phyloP scores from a whole-genome alignment of 2,888 invertebrate genomes.

The Drosophila antonietae region DNA sequence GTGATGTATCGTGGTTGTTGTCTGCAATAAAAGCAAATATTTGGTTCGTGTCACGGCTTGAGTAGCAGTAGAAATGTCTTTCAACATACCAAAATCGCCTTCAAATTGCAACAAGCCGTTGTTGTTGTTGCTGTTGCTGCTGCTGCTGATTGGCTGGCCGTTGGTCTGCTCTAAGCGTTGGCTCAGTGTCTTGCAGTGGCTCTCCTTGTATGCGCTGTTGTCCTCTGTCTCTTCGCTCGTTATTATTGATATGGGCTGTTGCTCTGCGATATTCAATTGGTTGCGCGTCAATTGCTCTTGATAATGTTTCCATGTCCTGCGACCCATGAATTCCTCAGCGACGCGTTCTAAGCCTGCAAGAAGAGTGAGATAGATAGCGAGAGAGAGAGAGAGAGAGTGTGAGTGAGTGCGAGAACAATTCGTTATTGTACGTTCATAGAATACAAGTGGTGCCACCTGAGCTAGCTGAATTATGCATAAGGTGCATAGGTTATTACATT shows the following conservation, averaged over 20 bases:
- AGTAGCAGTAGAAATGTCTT: not conserved
- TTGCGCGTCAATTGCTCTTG: constrained; percentile 90
- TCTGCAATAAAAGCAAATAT: constrained; percentile 29
- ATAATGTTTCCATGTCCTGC: constrained; percentile 97
- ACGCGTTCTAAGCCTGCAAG: constrained; percentile 96
- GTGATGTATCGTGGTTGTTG: constrained; percentile 65
- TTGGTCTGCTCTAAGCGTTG: constrained; percentile 68
- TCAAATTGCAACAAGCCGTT: constrained; percentile 52
- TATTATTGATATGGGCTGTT: constrained; percentile 73
- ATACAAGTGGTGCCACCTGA: constrained; percentile 21
- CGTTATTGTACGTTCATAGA: constrained; percentile 3
- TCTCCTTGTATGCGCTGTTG: constrained; percentile 41
- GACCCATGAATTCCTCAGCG: constrained; percentile 98
- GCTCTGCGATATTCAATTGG: constrained; percentile 82
- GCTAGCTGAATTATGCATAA: constrained; percentile 39
- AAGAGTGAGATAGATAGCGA: not conserved
- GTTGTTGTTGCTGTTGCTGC: constrained; percentile 22
- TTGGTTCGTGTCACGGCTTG: constrained; percentile 4
- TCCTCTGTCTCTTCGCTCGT: constrained; percentile 41
- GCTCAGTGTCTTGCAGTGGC: constrained; percentile 65
- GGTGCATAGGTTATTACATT: constrained; percentile 38
- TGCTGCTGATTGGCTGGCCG: constrained; percentile 32
- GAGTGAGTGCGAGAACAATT: not conserved
- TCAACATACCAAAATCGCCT: constrained; percentile 60
- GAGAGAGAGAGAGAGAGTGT: not conserved